Percentiles rank a stretch among this genome's conserved stretches.
These are phyloP conservation scores for Laothoe populi DNA, from an alignment of 2,888 invertebrate genomes.

Conservation along the genomic window DNA sequence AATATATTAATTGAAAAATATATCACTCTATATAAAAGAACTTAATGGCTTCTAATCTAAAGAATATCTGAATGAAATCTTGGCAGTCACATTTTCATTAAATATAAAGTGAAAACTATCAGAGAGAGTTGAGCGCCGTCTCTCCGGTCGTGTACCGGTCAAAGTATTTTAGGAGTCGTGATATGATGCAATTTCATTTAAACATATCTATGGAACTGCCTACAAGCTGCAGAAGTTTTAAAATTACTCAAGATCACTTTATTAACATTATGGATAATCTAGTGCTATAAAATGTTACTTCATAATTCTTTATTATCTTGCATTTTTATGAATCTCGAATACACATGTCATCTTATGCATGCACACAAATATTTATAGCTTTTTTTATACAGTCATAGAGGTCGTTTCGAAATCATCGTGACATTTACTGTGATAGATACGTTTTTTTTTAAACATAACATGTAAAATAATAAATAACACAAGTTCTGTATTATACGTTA, in stretches of 20 bases:
- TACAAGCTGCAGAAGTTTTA: background rate
- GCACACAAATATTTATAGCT: background rate
- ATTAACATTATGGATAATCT: background rate
- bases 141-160: background rate
- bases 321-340: conserved; percentile 10
- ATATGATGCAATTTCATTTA: background rate
- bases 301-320: background rate
- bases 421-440: background rate
- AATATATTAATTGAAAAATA: too few relatives aligned
- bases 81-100: background rate
- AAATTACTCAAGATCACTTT: background rate
- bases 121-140: background rate
- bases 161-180: conserved; percentile 12
- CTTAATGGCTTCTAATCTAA: too few relatives aligned
- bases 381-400: background rate
- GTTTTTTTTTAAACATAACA: background rate
- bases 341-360: background rate
- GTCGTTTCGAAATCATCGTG: background rate
- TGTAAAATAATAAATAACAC: too few relatives aligned
- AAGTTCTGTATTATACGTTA: too few relatives aligned
- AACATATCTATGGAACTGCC: conserved; percentile 14
- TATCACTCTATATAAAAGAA: too few relatives aligned
- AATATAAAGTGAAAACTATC: background rate
- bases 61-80: too few relatives aligned
- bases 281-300: background rate